phyloP scores from a whole-genome alignment of 2,797 vertebrate species.

The Hipposideros larvatus region DNA sequence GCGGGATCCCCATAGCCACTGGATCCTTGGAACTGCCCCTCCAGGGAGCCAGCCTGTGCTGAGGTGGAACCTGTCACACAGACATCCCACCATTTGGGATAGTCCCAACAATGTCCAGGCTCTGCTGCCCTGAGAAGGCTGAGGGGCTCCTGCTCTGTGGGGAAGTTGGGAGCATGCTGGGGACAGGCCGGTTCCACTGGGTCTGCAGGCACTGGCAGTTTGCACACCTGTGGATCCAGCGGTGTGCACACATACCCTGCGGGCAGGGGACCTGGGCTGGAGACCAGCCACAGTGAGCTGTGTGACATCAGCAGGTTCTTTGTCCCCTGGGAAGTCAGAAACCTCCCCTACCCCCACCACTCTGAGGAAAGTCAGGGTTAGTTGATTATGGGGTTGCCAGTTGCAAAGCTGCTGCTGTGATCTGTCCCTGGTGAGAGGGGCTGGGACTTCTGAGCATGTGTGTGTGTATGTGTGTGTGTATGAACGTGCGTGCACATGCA shows the following conservation, averaged over 20 bases:
- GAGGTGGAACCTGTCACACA: constrained; percentile 28
- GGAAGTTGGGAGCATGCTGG: not conserved
- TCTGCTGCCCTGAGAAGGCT: not conserved
- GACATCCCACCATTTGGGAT: not conserved
- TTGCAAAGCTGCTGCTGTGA: not conserved
- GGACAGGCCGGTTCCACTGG: accelerated
- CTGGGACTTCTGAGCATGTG: not conserved
- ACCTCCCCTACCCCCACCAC: no score
- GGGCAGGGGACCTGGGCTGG: not conserved
- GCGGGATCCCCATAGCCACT: not conserved
- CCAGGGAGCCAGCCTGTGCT: not conserved
- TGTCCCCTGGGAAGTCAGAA: not conserved
- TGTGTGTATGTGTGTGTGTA: not conserved
- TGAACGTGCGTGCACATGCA: accelerated
- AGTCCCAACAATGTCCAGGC: not conserved
- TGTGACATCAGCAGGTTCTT: not conserved
- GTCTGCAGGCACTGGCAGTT: not conserved
- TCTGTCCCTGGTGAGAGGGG: not conserved
- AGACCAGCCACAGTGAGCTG: not conserved
- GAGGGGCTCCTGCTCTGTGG: not conserved
- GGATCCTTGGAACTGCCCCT: not conserved
- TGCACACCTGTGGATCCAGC: constrained; percentile 23
- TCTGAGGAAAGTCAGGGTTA: not conserved
- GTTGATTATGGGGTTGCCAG: not conserved
- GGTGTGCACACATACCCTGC: no score